Evolutionary conservation across 2,797 vertebrate genomes (phyloP), one percentile per base, ranked within the genome.

Genomic region (Pantherophis vulpinus): DNA sequence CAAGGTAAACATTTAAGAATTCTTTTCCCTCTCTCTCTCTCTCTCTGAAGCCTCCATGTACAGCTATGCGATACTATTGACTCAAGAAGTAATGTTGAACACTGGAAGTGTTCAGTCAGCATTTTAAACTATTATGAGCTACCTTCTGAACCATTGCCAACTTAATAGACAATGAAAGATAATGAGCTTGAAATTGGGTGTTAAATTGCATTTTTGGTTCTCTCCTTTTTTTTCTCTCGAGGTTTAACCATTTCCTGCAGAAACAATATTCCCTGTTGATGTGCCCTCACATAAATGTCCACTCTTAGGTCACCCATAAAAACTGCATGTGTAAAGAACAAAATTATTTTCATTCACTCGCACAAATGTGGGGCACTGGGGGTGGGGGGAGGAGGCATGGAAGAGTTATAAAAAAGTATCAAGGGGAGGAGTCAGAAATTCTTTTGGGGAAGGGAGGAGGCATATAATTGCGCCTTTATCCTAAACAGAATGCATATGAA

Each of bases 121-220:
- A 98, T 98, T 98, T 98, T 98, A 98, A 98, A 98, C 98, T 98
- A 98, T 98, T 98, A 98, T 98, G 98, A 98, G 97, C 98, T 98
- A 98, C 98, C 98, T 98, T 97, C 98, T 98, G 98, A 98, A 98
- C 98, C 98, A 98, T 98, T 97, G 98, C 98, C 98, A 98, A 98
- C 98, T 98, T 98, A 98, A 98, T 98, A 98, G 98, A 98, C 98
- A 98, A 98, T 98, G 98, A 98, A 98, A 98, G 98, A 98, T 98
- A 98, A 98, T 98, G 98, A 98, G 98, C 98, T 98, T 98, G 98
- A 98, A 98, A 98, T 98, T 98, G 98, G 98, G 98, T 98, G 98
- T 98, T 98, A 98, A 98, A 98, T 98, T 98, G 98, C 97, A 97
- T 98, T 98, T 98, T 98, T 98, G 97, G 97, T 98, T 98, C 97